phyloP scores from a whole-genome alignment of 2,797 vertebrate genomes.

The Pipistrellus kuhlii region DNA sequence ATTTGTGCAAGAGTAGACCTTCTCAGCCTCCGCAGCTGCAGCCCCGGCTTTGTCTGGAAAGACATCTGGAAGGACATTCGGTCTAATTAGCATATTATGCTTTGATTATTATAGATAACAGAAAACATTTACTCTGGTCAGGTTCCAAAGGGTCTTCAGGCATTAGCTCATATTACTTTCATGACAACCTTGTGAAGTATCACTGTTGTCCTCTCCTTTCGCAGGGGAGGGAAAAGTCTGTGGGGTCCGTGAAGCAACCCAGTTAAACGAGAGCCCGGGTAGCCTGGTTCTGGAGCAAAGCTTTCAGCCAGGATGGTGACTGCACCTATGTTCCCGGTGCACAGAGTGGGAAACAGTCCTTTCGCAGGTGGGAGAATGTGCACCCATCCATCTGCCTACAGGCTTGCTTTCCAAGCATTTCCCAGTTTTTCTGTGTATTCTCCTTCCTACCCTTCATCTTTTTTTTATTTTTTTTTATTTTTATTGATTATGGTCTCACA shows the following conservation, averaged over 20 bases:
- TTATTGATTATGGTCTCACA: too few species aligned
- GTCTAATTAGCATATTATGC: too few species aligned
- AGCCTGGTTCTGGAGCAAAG: not conserved
- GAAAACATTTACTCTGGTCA: not conserved
- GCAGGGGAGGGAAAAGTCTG: not conserved
- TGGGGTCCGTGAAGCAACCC: not conserved
- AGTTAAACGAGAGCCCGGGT: not conserved
- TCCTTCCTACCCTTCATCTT: slow-evolving; percentile 14
- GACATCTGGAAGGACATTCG: too few species aligned
- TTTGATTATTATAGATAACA: not conserved
- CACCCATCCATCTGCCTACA: not conserved
- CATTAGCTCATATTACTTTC: not conserved
- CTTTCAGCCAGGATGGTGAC: not conserved
- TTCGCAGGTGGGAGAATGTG: not conserved
- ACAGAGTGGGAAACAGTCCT: not conserved
- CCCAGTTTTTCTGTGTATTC: not conserved
- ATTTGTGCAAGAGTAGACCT: too few species aligned
- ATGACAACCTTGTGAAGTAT: not conserved
- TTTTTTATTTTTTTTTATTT: too few species aligned
- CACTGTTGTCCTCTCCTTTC: not conserved
- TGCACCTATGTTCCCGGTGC: not conserved
- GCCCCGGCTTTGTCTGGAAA: too few species aligned
- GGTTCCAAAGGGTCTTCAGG: not conserved
- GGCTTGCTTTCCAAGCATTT: not conserved
- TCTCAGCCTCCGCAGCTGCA: too few species aligned